These are phyloP conservation scores for Eucera pruinosa DNA, from an alignment of 2,888 invertebrate genomes.

Conservation along the genomic window DNA sequence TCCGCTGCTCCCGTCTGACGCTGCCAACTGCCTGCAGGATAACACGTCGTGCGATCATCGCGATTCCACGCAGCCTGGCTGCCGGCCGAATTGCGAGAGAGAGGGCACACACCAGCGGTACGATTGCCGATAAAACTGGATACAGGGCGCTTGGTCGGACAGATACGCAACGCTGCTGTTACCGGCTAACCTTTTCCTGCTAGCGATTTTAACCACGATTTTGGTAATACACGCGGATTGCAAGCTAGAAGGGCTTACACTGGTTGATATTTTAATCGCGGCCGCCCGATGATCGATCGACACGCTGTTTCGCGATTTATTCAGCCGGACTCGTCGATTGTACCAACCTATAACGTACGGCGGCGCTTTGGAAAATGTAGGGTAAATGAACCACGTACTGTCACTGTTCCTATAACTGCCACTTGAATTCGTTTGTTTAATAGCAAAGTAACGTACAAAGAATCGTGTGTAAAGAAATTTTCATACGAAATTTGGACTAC, in stretches of 20 bases:
- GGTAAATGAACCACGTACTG: too few species aligned
- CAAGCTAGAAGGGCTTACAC: constrained; percentile 40
- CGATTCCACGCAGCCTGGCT: constrained; percentile 12
- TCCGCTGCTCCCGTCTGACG: constrained; percentile 35
- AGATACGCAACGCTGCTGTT: too few species aligned
- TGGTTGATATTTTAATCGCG: constrained; percentile 54
- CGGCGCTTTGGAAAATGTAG: too few species aligned
- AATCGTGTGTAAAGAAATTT: too few species aligned
- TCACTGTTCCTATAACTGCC: too few species aligned
- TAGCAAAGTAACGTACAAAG: too few species aligned
- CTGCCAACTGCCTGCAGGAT: constrained; percentile 49
- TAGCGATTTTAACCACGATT: constrained; percentile 12
- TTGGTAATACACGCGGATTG: constrained; percentile 34
- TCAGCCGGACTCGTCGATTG: background rate
- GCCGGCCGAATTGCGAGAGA: too few species aligned
- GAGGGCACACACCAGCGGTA: too few species aligned
- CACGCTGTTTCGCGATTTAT: background rate
- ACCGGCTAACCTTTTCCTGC: background rate
- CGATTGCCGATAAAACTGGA: constrained; percentile 15
- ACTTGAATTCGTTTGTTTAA: too few species aligned
- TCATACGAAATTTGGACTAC: too few species aligned
- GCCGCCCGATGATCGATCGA: constrained; percentile 30
- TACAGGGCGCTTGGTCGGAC: too few species aligned
- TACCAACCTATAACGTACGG: too few species aligned
- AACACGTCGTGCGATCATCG: constrained; percentile 9